Base-by-base conservation (phyloP, 2,113 vertebrate species). In the Dipodomys stephensi region DNA sequence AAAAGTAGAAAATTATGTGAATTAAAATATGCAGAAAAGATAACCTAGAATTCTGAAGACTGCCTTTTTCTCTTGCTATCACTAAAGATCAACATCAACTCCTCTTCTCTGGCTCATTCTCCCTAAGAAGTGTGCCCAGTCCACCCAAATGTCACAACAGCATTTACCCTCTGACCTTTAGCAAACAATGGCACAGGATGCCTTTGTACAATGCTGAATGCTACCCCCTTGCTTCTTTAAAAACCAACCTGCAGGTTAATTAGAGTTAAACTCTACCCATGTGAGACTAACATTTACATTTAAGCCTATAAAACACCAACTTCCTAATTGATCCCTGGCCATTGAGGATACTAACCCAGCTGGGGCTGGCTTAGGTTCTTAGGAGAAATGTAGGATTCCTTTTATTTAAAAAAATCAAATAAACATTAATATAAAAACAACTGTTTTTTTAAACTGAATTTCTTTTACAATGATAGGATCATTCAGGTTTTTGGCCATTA, bases 81-180 rank as follows among this genome's bases (percentile, higher is more conserved):
- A 65, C 64, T n/a, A 0, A 30, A 77, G 16, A 90, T 85, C 0
- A 85, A 74, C 49, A n/a, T 28, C 0, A 0, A 9, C 46, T 88
- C 73, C 76, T 95, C 88, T 67, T 69, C 53, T 77, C 60, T 16
- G 30, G 88, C 65, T 77, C 81, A 82, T 69, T 27, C 57, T 95
- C 69, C 49, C 64, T 65, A 77, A 94, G 93, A 83, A 94, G 78
- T 94, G 27, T 94, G 91, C 74, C 94, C 96, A 90, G 90, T 95
- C 94, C 89, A 94, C 57, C 79, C 5, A 67, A 88, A 95, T 98
- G 97, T 98, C 98, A 98, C 97, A 98, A 98, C 97, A 98, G 96
- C 88, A 6, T 96, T 96, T 98, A 95, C 97, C 97, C 98, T 98
- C 93, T 98, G 98, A 98, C 98, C 98, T 96, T 97, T 84, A 96